Evolutionary conservation across 2,113 vertebrate genomes (phyloP).

Genomic region (Acrocephalus kingi): DNA sequence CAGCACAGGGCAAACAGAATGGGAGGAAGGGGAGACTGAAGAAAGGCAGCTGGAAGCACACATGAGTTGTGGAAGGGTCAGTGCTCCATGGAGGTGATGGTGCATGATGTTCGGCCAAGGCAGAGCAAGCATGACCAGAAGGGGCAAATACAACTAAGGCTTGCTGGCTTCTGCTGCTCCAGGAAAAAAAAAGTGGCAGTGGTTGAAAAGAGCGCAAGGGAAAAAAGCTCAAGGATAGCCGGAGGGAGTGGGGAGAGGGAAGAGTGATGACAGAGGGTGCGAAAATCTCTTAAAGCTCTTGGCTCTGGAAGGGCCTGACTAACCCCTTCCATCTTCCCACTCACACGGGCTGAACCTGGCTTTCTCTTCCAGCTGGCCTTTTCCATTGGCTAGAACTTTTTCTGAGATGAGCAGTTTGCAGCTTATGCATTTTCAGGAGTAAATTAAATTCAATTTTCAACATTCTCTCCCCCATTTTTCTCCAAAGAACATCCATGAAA

Average conservation of each 20-base stretch:
- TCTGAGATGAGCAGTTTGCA: neutral
- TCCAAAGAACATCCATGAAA: neutral
- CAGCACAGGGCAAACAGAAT: fast-evolving
- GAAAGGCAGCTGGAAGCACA: neutral
- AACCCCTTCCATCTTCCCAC: constrained; percentile 47
- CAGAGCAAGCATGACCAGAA: neutral
- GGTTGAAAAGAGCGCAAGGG: neutral
- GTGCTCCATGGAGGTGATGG: fast-evolving
- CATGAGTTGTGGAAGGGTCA: neutral
- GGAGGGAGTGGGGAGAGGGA: neutral
- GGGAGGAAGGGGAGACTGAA: neutral
- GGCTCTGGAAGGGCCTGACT: constrained; percentile 26
- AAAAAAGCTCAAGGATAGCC: neutral
- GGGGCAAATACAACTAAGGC: fast-evolving
- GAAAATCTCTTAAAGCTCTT: neutral
- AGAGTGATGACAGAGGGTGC: neutral
- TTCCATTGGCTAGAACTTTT: neutral
- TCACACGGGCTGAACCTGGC: neutral
- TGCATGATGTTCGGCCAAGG: neutral
- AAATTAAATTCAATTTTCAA: constrained; percentile 41
- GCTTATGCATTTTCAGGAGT: neutral
- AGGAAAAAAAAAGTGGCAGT: neutral
- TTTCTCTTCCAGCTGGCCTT: constrained; percentile 24
- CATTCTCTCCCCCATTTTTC: neutral
- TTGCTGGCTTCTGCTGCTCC: neutral